Evolutionary conservation across 2,888 invertebrate species (phyloP).

Genomic region (Prosapia bicincta): DNA sequence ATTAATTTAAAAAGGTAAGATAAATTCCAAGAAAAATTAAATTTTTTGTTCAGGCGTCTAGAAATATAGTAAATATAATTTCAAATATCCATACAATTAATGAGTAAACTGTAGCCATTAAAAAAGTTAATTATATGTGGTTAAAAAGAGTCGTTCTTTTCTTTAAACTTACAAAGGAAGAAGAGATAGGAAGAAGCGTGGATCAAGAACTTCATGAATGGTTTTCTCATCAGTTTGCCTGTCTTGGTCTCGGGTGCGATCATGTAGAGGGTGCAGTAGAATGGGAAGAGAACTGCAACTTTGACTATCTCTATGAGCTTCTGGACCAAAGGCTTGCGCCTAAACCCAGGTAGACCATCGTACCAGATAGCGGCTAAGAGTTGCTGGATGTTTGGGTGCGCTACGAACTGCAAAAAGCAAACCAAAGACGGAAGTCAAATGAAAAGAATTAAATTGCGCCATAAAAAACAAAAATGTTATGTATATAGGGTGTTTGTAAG

Average conservation of each 20-base stretch:
- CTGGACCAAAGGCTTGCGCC: slow-evolving; percentile 70
- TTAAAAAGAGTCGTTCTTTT: too few species aligned
- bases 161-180: slow-evolving; percentile 87
- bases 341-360: slow-evolving; percentile 91
- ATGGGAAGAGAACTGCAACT: slow-evolving; percentile 80
- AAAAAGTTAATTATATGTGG: too few species aligned
- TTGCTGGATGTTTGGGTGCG: slow-evolving; percentile 95
- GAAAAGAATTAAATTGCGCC: neutral
- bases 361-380: slow-evolving; percentile 90
- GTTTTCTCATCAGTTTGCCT: slow-evolving; percentile 84
- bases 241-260: slow-evolving; percentile 74
- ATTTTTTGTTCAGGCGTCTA: too few species aligned
- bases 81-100: too few species aligned
- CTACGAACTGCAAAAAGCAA: slow-evolving; percentile 71
- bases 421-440: neutral
- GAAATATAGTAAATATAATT: too few species aligned
- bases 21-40: too few species aligned
- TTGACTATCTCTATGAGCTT: slow-evolving; percentile 69
- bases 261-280: slow-evolving; percentile 83
- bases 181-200: slow-evolving; percentile 93
- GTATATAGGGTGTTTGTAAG: too few species aligned
- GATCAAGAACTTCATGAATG: slow-evolving; percentile 95
- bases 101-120: too few species aligned
- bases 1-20: too few species aligned
- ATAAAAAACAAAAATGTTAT: slow-evolving; percentile 6